Conservation (phyloP, 64 coral and sea anemone species). For the Orbicella faveolata region DNA sequence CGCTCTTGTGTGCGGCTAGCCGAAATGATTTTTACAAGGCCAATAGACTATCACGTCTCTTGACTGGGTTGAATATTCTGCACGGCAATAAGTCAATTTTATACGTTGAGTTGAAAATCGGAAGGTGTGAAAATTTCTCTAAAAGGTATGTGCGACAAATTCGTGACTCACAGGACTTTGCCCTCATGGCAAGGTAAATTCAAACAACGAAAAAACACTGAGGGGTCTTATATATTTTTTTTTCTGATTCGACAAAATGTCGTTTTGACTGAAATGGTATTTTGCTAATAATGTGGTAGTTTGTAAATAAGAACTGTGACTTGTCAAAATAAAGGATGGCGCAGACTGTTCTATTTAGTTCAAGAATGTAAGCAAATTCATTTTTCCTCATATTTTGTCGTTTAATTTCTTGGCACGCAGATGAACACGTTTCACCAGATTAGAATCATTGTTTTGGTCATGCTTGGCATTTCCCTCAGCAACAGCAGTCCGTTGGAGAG, state of each 20-base stretch:
- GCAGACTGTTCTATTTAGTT: neutral
- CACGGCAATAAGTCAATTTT: no score
- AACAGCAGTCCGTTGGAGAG: slow-evolving; percentile 6
- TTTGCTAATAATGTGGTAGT: neutral
- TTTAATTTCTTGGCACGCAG: neutral
- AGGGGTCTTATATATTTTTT: neutral
- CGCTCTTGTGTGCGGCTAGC: neutral
- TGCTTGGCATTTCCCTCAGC: slow-evolving; percentile 4
- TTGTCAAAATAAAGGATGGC: neutral
- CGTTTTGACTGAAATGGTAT: neutral
- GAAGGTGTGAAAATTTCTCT: neutral
- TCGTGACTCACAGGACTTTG: neutral
- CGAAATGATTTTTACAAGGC: neutral
- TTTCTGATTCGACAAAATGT: no score
- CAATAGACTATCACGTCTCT: no score
- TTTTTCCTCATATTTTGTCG: neutral
- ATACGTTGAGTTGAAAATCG: neutral
- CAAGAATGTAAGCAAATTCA: neutral
- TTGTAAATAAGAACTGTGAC: neutral
- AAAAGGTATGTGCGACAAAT: neutral
- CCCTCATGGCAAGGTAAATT: neutral
- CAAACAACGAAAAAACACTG: neutral
- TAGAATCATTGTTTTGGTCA: neutral
- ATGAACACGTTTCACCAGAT: slow-evolving; percentile 3
- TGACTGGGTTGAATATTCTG: no score